Percentiles rank a stretch among this genome's conserved stretches.
Evolutionary conservation across 2,797 vertebrate species (phyloP).

Genomic region (Melanotaenia trifasciata): DNA sequence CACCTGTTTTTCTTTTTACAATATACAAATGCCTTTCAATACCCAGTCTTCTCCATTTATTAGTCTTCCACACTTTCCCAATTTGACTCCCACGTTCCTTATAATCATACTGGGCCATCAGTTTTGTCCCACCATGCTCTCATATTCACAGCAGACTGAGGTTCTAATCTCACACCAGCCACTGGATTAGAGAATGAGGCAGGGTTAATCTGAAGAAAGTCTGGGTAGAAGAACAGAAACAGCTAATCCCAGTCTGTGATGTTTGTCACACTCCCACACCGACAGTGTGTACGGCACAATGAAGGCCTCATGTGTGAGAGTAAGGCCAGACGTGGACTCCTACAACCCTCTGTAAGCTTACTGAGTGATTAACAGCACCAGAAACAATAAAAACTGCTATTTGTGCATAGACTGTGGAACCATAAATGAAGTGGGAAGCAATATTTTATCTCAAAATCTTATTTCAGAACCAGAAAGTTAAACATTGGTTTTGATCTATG

Average conservation of each 20-base stretch:
- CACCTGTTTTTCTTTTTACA: constrained; percentile 1
- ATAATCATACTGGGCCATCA: background rate
- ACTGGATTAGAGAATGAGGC: constrained; percentile 66
- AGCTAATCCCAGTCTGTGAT: constrained; percentile 52
- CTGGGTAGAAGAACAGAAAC: constrained; percentile 60
- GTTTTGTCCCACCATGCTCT: background rate
- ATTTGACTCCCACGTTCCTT: background rate
- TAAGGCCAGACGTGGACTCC: constrained; percentile 20
- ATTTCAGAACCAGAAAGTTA: no score
- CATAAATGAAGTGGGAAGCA: no score
- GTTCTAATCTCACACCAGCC: constrained; percentile 55
- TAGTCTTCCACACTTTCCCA: background rate
- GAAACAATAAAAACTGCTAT: constrained; percentile 2
- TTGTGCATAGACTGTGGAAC: background rate
- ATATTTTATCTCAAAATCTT: no score
- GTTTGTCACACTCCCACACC: constrained; percentile 16
- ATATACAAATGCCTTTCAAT: background rate
- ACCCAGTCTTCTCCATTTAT: background rate
- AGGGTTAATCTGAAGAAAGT: constrained; percentile 68
- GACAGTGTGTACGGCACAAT: constrained; percentile 16
- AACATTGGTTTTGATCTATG: background rate
- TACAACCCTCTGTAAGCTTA: constrained; percentile 35
- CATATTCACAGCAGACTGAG: constrained; percentile 15
- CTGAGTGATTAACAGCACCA: constrained; percentile 5
- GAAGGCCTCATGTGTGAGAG: background rate